Evolutionary conservation across 2,888 invertebrate species (phyloP), one percentile per base, ranked within the genome.

Genomic region (Malthinus flaveolus): DNA sequence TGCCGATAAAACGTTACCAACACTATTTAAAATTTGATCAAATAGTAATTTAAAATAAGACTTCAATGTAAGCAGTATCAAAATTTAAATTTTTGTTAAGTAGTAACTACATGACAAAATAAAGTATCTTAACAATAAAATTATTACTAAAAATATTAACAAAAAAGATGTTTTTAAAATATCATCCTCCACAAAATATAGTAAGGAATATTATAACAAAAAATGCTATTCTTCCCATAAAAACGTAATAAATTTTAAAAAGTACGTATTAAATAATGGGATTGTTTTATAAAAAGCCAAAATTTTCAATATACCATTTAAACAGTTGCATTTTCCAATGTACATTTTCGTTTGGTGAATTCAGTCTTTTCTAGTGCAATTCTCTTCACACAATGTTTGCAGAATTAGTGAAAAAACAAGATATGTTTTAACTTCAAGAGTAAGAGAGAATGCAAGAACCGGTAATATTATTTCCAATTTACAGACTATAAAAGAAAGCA

Each of bases 311-410:
- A 33, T 58, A 48, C 58, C 53, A 52, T 58, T 57, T 44, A 58
- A 58, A 53, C 49, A 53, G 47, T 58, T 58, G 52, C 36, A 32
- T 39, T 35, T 56, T 42, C 49, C 47, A 49, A 62, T 65, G 66
- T 66, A 66, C 66, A 66, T 66, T 58, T 55, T 63, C 66, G 66
- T 64, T 56, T 62, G 57, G 52, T 57, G 53, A 62, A 52, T 50
- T 48, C 8, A 32, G 10, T 8, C 9, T 42, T 42, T 42, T 23
- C 5, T 23, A 23, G 23, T 23, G 23, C 23, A 23, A 23, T 23
- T 23, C 23, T 23, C 3, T 3, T 23, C 5, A 23, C 23, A 23
- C 23, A 23, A 23, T 23, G 5, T 23, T 23, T 23, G 23, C 23
- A 5, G n/a, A n/a, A n/a, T 23, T 23, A 23, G 23, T 23, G 5